phyloP scores from a whole-genome alignment of 2,888 invertebrate genomes.

The Diaprepes abbreviatus region DNA sequence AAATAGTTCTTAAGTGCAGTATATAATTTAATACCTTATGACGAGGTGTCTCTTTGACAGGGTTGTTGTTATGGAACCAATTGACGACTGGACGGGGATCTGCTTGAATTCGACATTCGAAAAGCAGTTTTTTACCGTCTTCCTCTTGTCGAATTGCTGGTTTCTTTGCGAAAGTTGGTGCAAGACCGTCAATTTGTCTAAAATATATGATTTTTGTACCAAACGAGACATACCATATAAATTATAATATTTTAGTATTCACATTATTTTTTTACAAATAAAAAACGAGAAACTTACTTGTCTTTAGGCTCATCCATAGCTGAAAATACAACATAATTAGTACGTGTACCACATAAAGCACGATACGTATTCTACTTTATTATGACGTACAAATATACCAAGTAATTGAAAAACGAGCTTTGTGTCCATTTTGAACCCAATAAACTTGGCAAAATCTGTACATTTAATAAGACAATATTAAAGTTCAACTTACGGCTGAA shows the following conservation, averaged over 20 bases:
- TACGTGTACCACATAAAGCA: conserved; percentile 6
- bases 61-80: conserved; percentile 91
- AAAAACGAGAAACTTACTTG: conserved; percentile 80
- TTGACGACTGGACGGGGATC: conserved; percentile 90
- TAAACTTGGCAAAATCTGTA: conserved; percentile 1
- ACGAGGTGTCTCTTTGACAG: conserved; percentile 85
- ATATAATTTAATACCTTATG: conserved; percentile 78
- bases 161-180: conserved; percentile 98
- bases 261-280: background rate
- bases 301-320: conserved; percentile 96
- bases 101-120: conserved; percentile 95
- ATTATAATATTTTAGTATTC: background rate
- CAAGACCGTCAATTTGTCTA: conserved; percentile 97
- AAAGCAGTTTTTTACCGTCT: conserved; percentile 92
- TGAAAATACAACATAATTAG: conserved; percentile 72
- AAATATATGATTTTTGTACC: conserved; percentile 53
- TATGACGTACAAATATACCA: background rate
- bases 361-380: background rate
- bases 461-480: conserved; percentile 43
- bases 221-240: background rate
- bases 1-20: background rate
- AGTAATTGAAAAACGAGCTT: background rate
- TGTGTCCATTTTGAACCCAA: background rate
- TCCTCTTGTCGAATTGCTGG: conserved; percentile 97
- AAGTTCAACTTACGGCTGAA: conserved; percentile 89